phyloP scores from a whole-genome alignment of 2,113 vertebrate species.

The Rhinogobius similis region DNA sequence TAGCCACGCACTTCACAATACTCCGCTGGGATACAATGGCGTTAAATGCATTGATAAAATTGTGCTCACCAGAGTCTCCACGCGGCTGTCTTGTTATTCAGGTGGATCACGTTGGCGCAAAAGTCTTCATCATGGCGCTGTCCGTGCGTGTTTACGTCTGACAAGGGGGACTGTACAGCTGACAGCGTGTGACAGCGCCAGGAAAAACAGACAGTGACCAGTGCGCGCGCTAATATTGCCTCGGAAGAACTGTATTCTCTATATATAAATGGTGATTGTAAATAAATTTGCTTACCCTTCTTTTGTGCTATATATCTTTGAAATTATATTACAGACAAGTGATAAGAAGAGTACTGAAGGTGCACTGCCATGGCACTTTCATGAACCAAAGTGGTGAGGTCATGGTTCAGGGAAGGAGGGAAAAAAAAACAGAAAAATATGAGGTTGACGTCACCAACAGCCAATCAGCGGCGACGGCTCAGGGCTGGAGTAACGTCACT shows the following conservation, averaged over 20 bases:
- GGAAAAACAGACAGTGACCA: constrained; percentile 33
- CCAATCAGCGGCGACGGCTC: constrained; percentile 85
- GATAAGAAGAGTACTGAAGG: constrained; percentile 58
- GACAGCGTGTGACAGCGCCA: constrained; percentile 62
- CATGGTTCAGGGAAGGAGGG: constrained; percentile 73
- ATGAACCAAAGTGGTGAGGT: constrained; percentile 87
- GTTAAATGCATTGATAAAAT: neutral
- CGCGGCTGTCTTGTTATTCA: constrained; percentile 32
- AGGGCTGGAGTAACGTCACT: constrained; percentile 84
- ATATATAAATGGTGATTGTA: constrained; percentile 16
- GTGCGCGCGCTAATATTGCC: constrained; percentile 2
- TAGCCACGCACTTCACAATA: neutral
- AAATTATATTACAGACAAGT: constrained; percentile 14
- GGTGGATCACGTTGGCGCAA: constrained; percentile 54
- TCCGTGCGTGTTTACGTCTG: constrained; percentile 69
- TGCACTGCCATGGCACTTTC: constrained; percentile 80
- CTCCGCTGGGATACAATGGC: neutral
- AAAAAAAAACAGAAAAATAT: constrained; percentile 57
- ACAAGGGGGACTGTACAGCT: constrained; percentile 37
- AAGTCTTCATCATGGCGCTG: constrained; percentile 44
- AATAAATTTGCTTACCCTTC: constrained; percentile 43
- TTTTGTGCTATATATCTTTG: constrained; percentile 45
- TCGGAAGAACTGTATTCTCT: neutral
- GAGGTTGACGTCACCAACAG: constrained; percentile 87
- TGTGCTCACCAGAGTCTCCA: constrained; percentile 67